Conservation (phyloP, 2,888 invertebrate genomes). For the Pteria penguin region DNA sequence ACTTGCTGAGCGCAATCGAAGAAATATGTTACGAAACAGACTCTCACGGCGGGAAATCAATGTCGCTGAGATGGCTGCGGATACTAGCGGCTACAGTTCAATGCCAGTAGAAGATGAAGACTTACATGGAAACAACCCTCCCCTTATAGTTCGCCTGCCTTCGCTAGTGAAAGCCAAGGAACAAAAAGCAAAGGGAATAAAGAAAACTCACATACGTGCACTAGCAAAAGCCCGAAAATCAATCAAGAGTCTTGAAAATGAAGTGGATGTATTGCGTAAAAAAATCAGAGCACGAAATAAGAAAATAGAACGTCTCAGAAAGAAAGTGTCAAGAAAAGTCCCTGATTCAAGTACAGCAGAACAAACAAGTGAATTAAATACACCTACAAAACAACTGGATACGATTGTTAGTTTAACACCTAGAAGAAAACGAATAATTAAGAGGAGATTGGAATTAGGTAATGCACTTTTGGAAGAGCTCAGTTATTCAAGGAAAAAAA, state of each 20-base stretch:
- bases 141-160: background rate
- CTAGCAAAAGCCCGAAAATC: conserved; percentile 1
- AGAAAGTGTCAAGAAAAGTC: background rate
- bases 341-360: background rate
- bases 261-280: conserved; percentile 7
- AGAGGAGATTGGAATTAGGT: conserved; percentile 6
- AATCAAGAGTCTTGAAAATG: conserved; percentile 1
- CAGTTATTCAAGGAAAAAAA: background rate
- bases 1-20: conserved; percentile 15
- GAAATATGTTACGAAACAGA: conserved; percentile 11
- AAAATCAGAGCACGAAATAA: background rate
- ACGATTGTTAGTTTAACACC: conserved; percentile 16
- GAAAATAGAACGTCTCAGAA: background rate
- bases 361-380: background rate
- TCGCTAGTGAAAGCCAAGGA: background rate
- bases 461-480: conserved; percentile 17
- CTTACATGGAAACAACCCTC: too few relatives aligned
- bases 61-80: too few relatives aligned
- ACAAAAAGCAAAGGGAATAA: conserved; percentile 10
- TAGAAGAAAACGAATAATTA: conserved; percentile 9
- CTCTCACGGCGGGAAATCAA: background rate
- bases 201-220: conserved; percentile 2
- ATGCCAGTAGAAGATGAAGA: background rate
- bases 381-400: conserved; percentile 1
- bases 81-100: background rate